These are phyloP conservation scores for Pongo pygmaeus DNA, from an alignment of 2,113 vertebrate genomes.

Conservation along the genomic window DNA sequence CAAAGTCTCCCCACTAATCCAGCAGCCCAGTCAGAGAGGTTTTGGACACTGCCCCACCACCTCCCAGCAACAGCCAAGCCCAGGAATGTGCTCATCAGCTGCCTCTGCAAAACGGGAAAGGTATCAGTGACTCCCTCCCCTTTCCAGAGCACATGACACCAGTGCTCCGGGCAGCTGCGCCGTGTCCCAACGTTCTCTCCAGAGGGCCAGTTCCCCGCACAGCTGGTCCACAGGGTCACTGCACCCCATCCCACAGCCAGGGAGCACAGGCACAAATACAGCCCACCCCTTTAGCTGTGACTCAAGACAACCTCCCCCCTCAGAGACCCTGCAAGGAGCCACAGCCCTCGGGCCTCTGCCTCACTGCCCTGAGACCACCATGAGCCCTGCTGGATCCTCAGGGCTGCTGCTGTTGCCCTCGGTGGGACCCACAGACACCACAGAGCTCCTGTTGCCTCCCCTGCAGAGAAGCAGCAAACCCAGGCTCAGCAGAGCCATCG, in stretches of 20 bases:
- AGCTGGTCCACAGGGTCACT: neutral
- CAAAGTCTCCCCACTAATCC: neutral
- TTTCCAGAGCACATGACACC: neutral
- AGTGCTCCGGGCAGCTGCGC: neutral
- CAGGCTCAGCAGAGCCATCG: neutral
- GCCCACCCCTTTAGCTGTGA: neutral
- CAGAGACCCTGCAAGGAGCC: neutral
- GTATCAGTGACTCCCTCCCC: neutral
- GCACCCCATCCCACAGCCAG: rapidly evolving
- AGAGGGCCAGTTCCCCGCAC: neutral
- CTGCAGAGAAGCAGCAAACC: neutral
- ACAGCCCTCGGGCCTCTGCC: neutral
- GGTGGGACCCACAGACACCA: neutral
- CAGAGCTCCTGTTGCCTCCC: neutral
- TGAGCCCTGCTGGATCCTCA: neutral
- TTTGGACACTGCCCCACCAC: neutral
- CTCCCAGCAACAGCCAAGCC: neutral
- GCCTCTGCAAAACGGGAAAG: neutral
- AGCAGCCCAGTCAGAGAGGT: neutral
- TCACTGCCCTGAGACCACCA: neutral
- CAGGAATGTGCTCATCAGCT: neutral
- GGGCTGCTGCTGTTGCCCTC: too few species aligned
- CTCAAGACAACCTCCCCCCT: neutral
- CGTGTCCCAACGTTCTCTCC: neutral
- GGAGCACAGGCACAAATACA: rapidly evolving